phyloP scores from a whole-genome alignment of 2,888 invertebrate species.

The Calameuta pallipes region DNA sequence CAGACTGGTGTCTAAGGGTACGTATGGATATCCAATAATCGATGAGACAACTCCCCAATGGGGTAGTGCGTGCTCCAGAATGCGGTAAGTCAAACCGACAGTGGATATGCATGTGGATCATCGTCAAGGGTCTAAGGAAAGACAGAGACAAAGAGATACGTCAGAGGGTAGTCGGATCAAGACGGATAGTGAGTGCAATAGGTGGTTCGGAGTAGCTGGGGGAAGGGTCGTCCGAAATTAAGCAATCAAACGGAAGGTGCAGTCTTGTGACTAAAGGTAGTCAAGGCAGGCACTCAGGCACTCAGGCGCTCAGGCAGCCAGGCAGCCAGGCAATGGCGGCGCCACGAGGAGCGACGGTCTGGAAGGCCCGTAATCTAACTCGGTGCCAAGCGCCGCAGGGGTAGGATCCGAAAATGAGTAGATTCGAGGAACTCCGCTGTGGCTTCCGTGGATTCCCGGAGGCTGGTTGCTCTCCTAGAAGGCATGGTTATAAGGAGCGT shows the following conservation, averaged over 20 bases:
- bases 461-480: constrained; percentile 29
- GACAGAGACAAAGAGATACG: background rate
- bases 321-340: constrained; percentile 12
- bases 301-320: constrained; percentile 17
- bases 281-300: constrained; percentile 14
- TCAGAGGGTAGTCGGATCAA: background rate
- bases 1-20: background rate
- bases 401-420: constrained; percentile 50
- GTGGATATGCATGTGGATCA: constrained; percentile 10
- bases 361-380: constrained; percentile 35
- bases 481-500: constrained; percentile 14
- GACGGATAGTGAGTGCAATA: background rate
- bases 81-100: background rate
- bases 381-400: constrained; percentile 45
- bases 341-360: constrained; percentile 4
- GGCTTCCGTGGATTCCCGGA: constrained; percentile 40
- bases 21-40: background rate
- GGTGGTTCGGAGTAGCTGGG: background rate
- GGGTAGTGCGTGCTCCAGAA: background rate
- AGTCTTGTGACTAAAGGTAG: constrained; percentile 10
- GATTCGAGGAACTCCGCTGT: constrained; percentile 39
- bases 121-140: constrained; percentile 9
- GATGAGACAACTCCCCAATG: background rate
- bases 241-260: constrained; percentile 30
- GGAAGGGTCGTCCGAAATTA: constrained; percentile 18